Conservation (phyloP, 2,888 invertebrate species). For the Tetragonisca angustula region DNA sequence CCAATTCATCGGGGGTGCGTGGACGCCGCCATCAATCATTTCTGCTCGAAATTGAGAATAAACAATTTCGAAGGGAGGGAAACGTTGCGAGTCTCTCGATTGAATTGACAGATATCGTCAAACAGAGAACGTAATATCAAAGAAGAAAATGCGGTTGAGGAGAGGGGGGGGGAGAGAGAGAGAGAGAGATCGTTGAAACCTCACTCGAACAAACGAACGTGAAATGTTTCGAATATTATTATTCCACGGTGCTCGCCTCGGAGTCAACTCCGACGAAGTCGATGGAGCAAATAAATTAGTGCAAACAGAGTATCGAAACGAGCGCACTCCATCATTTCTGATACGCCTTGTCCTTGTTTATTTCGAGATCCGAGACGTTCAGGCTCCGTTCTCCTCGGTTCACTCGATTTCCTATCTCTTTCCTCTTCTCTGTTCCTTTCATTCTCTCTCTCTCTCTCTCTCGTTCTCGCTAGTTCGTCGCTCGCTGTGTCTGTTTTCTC, state of each 20-base stretch:
- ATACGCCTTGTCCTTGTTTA: conserved; percentile 27
- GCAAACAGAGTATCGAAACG: conserved; percentile 3
- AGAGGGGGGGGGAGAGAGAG: accelerated
- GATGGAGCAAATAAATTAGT: conserved; percentile 29
- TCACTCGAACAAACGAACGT: background rate
- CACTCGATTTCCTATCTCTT: background rate
- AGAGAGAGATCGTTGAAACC: background rate
- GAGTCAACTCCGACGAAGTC: background rate
- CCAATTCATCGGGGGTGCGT: background rate
- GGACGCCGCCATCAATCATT: background rate
- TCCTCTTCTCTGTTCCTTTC: background rate
- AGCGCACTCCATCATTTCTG: conserved; percentile 30
- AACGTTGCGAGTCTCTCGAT: background rate
- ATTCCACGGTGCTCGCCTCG: background rate
- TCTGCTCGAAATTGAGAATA: background rate
- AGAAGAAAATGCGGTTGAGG: background rate
- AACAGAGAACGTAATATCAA: background rate
- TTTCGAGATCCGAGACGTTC: conserved; percentile 20
- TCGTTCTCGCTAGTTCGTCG: background rate
- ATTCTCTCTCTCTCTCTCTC: background rate
- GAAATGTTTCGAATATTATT: background rate
- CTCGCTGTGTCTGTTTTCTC: conserved; percentile 22
- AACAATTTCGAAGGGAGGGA: background rate
- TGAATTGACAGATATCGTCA: background rate
- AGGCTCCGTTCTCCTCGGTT: conserved; percentile 4